These are phyloP conservation scores for Narcine bancroftii DNA, from an alignment of 2,113 vertebrate species.

Conservation along the genomic window DNA sequence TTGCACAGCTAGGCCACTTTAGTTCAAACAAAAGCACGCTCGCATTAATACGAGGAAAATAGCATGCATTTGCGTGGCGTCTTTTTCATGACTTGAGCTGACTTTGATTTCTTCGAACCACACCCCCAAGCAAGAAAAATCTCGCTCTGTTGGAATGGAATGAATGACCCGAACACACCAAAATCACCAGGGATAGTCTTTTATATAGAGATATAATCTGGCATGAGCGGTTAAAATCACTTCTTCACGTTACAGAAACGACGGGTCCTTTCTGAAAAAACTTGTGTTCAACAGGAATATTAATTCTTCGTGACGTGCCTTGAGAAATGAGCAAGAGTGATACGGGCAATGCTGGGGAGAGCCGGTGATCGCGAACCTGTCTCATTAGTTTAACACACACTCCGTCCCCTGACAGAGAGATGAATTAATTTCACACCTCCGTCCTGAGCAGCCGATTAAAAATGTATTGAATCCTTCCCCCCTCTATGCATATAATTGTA, in stretches of 20 bases:
- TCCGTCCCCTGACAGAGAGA: neutral
- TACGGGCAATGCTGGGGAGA: neutral
- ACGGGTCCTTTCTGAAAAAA: neutral
- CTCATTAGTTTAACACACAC: neutral
- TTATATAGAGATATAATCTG: no score
- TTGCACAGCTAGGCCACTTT: neutral
- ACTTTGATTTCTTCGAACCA: neutral
- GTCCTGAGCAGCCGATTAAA: neutral
- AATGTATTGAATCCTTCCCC: neutral
- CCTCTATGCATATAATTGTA: neutral
- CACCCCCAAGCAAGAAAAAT: neutral
- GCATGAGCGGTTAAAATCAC: no score
- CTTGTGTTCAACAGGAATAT: neutral
- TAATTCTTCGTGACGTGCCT: neutral
- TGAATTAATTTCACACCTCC: neutral
- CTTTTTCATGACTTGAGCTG: neutral
- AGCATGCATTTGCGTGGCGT: neutral
- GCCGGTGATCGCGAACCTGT: no score
- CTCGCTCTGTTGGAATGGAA: neutral
- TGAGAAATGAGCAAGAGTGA: neutral
- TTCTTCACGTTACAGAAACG: no score
- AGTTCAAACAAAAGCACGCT: neutral
- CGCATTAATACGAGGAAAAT: neutral
- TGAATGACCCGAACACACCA: neutral
- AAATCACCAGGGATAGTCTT: no score